Conservation (phyloP, 2,113 vertebrate species). For the Percina caprodes region DNA sequence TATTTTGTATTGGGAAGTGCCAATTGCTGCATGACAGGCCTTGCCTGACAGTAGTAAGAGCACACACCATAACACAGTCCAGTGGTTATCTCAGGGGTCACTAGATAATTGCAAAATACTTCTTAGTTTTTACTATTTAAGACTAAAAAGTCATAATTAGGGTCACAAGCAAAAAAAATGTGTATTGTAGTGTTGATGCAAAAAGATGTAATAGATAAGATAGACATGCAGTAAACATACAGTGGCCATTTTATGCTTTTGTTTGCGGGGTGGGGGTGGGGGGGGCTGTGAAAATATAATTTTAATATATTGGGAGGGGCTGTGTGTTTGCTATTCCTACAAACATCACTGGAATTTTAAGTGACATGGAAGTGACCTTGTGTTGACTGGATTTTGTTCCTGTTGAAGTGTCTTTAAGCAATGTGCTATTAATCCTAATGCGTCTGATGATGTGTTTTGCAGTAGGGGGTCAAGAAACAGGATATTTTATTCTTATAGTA, state of each 20-base stretch:
- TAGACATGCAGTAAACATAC: no score
- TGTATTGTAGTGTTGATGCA: neutral
- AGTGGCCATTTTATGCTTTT: neutral
- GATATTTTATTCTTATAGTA: neutral
- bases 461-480: neutral
- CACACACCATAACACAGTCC: neutral
- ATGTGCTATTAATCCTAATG: neutral
- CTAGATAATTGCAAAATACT: neutral
- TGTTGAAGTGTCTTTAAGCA: no score
- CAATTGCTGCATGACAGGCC: constrained; percentile 1
- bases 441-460: neutral
- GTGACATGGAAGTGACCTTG: neutral
- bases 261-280: no score
- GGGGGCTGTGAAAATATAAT: neutral
- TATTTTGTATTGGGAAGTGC: neutral
- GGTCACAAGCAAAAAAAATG: neutral
- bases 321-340: neutral
- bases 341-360: neutral
- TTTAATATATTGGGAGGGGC: neutral
- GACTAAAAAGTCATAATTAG: neutral
- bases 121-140: neutral
- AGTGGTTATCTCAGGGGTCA: neutral
- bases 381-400: constrained; percentile 1
- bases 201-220: no score
- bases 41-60: neutral